Conservation (phyloP, 2,113 vertebrate genomes). For the Sitta europaea region DNA sequence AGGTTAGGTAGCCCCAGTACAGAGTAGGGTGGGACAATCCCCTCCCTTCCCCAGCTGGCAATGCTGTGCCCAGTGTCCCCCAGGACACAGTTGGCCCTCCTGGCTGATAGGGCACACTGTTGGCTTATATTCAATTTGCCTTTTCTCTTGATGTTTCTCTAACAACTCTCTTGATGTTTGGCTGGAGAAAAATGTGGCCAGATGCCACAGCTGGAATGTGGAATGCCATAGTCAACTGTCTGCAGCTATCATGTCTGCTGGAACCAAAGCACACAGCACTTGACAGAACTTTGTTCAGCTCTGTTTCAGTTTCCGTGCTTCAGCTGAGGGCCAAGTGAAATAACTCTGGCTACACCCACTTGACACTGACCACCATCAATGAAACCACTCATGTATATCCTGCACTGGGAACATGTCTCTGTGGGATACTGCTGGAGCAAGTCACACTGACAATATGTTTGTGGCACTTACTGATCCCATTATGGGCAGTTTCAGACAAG, state of each 20-base stretch:
- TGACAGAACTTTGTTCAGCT: not conserved
- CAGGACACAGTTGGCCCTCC: not conserved
- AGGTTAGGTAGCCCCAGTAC: not conserved
- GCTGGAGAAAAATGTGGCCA: not conserved
- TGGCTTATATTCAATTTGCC: not conserved
- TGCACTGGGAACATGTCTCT: not conserved
- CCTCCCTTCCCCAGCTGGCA: rapidly evolving
- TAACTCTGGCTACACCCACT: not conserved
- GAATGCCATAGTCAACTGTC: not conserved
- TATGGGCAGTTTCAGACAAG: not conserved
- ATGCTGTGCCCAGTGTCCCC: not conserved
- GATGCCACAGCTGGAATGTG: not conserved
- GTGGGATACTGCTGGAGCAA: not conserved
- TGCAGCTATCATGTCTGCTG: not conserved
- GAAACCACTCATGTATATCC: not conserved
- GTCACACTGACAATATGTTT: not conserved
- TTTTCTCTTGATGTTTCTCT: not conserved
- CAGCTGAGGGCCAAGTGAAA: not conserved
- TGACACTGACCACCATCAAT: not conserved
- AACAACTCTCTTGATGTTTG: not conserved
- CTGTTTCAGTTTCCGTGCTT: not conserved
- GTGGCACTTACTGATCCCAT: not conserved
- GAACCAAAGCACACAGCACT: not conserved
- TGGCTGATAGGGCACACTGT: not conserved
- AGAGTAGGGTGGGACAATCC: not conserved